These are phyloP conservation scores for Stichopus horrens DNA, from an alignment of 53 echinoderm and acorn worm species.

Conservation along the genomic window DNA sequence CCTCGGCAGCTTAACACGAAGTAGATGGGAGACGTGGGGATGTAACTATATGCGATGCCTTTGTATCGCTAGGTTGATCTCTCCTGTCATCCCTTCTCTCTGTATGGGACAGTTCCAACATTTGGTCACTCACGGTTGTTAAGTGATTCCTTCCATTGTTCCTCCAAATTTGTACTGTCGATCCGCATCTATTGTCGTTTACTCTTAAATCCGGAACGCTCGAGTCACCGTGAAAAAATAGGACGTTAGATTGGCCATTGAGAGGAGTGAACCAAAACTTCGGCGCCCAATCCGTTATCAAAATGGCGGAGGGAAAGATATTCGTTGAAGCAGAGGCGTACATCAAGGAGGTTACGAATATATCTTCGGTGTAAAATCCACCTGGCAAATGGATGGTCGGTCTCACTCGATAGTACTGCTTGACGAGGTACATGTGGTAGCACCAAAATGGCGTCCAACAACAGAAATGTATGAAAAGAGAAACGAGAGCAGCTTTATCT, in stretches of 20 bases:
- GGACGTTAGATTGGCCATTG: conserved; percentile 4
- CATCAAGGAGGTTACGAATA: conserved; percentile 52
- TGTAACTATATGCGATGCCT: neutral
- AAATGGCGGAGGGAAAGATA: conserved; percentile 50
- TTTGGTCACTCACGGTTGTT: neutral
- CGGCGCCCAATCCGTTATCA: conserved; percentile 59
- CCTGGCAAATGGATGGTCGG: conserved; percentile 63
- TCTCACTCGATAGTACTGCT: conserved; percentile 31
- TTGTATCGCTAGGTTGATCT: neutral
- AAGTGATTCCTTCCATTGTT: neutral
- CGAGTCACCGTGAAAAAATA: neutral
- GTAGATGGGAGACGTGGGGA: neutral
- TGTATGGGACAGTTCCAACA: neutral
- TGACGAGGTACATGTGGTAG: conserved; percentile 50
- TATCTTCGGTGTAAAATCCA: conserved; percentile 49
- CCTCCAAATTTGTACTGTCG: neutral
- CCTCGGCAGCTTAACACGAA: neutral
- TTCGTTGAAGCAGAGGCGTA: conserved; percentile 68
- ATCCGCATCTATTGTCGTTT: neutral
- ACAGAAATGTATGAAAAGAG: conserved; percentile 26
- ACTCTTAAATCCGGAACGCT: neutral
- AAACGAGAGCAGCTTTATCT: conserved; percentile 39
- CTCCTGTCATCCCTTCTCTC: neutral
- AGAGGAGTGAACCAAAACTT: neutral
- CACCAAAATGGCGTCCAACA: conserved; percentile 45